Percentiles rank a stretch among this genome's conserved stretches.
Evolutionary conservation across 2,113 vertebrate genomes (phyloP).

Genomic region (Atractosteus spatula): DNA sequence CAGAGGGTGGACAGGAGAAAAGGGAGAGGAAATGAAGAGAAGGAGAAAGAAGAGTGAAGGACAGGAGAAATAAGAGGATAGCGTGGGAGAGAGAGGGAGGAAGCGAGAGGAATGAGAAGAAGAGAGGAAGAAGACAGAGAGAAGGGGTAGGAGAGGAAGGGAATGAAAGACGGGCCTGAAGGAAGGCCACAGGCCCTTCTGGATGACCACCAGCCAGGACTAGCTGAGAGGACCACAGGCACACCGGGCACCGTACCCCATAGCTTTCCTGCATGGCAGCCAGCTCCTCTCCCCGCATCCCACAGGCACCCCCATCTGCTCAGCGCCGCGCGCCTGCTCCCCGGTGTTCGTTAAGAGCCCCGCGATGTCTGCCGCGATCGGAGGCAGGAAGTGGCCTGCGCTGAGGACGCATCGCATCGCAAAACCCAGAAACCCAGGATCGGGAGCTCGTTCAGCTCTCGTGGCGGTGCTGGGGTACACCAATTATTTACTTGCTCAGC

Average conservation of each 20-base stretch:
- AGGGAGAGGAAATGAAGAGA: not conserved
- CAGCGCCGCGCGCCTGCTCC: constrained; percentile 32
- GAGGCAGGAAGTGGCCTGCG: no score
- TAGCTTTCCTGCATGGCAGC: constrained; percentile 43
- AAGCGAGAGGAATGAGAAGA: not conserved
- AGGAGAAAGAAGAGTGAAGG: not conserved
- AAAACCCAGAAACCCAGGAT: no score
- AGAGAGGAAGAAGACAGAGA: not conserved
- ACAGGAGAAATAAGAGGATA: not conserved
- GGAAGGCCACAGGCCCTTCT: constrained; percentile 52
- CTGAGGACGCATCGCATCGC: no score
- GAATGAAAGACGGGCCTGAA: constrained; percentile 34
- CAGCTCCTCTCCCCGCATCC: constrained; percentile 50
- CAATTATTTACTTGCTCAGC: no score
- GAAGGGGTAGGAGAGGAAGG: constrained; percentile 6
- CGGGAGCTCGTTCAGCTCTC: no score
- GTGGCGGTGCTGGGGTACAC: no score
- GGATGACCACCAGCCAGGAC: constrained; percentile 56
- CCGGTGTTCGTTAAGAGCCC: constrained; percentile 49
- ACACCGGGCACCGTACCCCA: constrained; percentile 50
- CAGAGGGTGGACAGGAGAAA: not conserved
- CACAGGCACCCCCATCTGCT: constrained; percentile 63
- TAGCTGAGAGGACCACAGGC: constrained; percentile 50
- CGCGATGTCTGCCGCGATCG: no score
- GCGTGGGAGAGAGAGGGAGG: no score